These are phyloP conservation scores for Blennius ocellaris DNA, from an alignment of 2,113 vertebrate species.

Conservation along the genomic window DNA sequence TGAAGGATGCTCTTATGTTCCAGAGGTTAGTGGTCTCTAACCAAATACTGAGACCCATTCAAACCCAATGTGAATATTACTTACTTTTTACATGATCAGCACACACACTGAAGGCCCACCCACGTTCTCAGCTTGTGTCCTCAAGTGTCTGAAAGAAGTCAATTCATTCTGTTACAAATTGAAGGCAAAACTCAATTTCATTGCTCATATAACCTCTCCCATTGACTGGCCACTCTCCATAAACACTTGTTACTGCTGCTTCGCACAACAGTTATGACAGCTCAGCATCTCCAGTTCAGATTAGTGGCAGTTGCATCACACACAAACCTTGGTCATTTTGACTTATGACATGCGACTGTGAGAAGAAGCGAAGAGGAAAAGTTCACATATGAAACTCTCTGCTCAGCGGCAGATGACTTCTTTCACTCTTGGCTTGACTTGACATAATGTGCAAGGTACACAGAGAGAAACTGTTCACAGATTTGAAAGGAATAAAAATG, in stretches of 20 bases:
- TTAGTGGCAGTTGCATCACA: conserved; percentile 57
- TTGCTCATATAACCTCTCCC: conserved; percentile 12
- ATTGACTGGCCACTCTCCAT: not conserved
- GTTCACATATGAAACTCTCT: not conserved
- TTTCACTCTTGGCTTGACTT: not conserved
- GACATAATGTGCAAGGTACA: not conserved
- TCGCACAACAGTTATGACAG: not conserved
- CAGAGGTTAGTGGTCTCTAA: too few relatives aligned
- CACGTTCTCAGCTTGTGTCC: too few relatives aligned
- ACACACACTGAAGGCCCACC: too few relatives aligned
- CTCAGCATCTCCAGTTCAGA: not conserved
- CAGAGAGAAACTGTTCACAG: too few relatives aligned
- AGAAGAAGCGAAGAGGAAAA: not conserved
- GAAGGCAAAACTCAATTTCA: not conserved
- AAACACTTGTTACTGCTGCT: conserved; percentile 17
- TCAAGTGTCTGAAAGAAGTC: not conserved
- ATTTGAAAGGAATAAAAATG: not conserved
- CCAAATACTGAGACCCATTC: too few relatives aligned
- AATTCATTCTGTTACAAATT: not conserved
- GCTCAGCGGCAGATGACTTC: not conserved
- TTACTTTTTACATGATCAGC: too few relatives aligned
- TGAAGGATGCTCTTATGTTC: too few relatives aligned
- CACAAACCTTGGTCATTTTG: conserved; percentile 27
- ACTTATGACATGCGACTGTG: conserved; percentile 22
- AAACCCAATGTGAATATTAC: too few relatives aligned